Conservation (phyloP, 1,140 invertebrate species). For the Lepidostoma basale region DNA sequence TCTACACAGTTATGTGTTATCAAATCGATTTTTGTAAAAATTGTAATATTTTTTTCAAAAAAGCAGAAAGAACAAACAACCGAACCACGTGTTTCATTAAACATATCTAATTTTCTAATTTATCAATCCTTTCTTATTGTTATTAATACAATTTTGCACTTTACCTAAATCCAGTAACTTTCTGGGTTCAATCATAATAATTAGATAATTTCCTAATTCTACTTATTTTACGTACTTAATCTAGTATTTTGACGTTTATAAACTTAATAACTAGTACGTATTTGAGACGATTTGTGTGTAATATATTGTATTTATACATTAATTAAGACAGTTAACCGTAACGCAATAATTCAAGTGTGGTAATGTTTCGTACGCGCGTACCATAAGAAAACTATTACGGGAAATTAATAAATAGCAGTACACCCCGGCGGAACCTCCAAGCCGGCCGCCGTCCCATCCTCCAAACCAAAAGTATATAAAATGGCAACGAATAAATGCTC, state of each 20-base stretch:
- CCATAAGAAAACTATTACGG: conserved; percentile 13
- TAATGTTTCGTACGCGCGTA: conserved; percentile 16
- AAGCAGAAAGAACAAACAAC: no score
- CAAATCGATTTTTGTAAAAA: no score
- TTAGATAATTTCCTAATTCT: conserved; percentile 39
- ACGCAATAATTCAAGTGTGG: conserved; percentile 25
- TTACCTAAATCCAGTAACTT: conserved; percentile 39
- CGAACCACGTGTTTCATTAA: no score
- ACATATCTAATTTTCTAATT: conserved; percentile 16
- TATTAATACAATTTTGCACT: conserved; percentile 46
- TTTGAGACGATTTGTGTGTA: conserved; percentile 46
- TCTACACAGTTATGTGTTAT: no score
- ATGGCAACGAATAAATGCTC: conserved; percentile 64
- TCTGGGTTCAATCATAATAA: conserved; percentile 36
- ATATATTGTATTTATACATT: conserved; percentile 45
- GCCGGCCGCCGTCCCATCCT: background rate
- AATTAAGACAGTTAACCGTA: conserved; percentile 44
- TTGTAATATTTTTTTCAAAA: no score
- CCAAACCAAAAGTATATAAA: conserved; percentile 22
- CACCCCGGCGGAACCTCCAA: background rate
- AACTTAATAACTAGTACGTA: conserved; percentile 46
- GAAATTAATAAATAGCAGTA: conserved; percentile 21
- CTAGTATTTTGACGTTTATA: conserved; percentile 46
- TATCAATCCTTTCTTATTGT: conserved; percentile 35
- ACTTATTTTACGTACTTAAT: conserved; percentile 37